Conservation (phyloP, 2,797 vertebrate species). For the Intellagama lesueurii region DNA sequence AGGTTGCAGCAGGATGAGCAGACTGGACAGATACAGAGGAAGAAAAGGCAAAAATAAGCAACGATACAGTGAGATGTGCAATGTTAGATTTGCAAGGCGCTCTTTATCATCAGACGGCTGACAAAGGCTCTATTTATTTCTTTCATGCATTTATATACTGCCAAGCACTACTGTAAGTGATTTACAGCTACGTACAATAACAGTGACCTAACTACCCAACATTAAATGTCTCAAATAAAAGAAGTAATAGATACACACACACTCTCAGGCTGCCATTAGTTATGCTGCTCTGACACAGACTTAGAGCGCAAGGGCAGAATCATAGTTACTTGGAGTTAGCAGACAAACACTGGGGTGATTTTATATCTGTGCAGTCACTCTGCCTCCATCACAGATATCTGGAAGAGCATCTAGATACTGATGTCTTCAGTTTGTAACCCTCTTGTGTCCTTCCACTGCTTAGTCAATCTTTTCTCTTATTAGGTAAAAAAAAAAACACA, state of each 20-base stretch:
- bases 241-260: no score
- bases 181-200: no score
- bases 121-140: neutral
- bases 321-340: neutral
- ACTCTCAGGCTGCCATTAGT: neutral
- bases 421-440: neutral
- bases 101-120: neutral
- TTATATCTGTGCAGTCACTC: neutral
- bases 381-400: neutral
- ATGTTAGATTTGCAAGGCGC: neutral
- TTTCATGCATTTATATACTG: no score
- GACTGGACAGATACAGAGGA: neutral
- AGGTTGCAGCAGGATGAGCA: neutral
- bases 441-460: neutral
- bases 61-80: neutral
- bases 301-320: neutral
- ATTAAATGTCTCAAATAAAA: no score
- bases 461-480: neutral
- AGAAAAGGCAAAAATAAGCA: neutral
- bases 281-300: neutral
- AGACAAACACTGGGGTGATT: neutral
- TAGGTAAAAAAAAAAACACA: neutral
- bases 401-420: neutral
- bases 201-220: no score
- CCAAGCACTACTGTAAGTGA: no score